Conservation (phyloP, 2,113 vertebrate species). For the Catagonus wagneri region DNA sequence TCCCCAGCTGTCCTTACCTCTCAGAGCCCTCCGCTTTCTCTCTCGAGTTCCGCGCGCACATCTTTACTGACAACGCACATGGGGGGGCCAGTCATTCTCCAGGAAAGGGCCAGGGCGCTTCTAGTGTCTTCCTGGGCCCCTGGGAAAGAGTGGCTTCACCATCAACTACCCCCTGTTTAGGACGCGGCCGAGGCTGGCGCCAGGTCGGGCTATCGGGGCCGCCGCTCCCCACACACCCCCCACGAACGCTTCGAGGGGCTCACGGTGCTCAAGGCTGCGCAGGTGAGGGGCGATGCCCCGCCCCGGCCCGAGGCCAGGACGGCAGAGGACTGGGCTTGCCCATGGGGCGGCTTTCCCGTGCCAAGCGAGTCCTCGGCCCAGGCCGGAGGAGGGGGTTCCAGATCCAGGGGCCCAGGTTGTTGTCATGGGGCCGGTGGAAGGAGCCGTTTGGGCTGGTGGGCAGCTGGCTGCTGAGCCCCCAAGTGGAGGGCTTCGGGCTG, state of each 20-base stretch:
- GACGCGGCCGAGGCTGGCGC: constrained; percentile 93
- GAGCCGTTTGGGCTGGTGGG: not conserved
- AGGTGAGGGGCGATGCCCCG: constrained; percentile 85
- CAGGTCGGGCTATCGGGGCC: constrained; percentile 88
- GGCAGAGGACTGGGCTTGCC: not conserved
- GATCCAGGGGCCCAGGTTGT: too few relatives aligned
- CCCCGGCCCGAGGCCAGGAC: not conserved
- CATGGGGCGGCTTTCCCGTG: not conserved
- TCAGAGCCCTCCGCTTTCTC: not conserved
- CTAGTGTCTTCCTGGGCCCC: too few relatives aligned
- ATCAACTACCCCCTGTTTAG: not conserved
- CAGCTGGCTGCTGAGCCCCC: not conserved
- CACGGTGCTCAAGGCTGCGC: constrained; percentile 92
- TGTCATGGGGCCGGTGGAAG: not conserved
- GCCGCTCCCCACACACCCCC: constrained; percentile 96
- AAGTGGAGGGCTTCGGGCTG: not conserved
- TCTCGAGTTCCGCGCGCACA: not conserved
- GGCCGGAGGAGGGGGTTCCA: not conserved
- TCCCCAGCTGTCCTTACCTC: not conserved
- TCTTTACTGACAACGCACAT: not conserved
- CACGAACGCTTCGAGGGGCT: constrained; percentile 96
- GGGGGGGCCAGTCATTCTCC: not conserved
- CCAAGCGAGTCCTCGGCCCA: not conserved
- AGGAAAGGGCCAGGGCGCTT: not conserved
- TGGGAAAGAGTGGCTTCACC: too few relatives aligned